Percentiles rank a stretch among this genome's conserved stretches.
Evolutionary conservation across 2,113 vertebrate species (phyloP).

Genomic region (Brachypteracias leptosomus): DNA sequence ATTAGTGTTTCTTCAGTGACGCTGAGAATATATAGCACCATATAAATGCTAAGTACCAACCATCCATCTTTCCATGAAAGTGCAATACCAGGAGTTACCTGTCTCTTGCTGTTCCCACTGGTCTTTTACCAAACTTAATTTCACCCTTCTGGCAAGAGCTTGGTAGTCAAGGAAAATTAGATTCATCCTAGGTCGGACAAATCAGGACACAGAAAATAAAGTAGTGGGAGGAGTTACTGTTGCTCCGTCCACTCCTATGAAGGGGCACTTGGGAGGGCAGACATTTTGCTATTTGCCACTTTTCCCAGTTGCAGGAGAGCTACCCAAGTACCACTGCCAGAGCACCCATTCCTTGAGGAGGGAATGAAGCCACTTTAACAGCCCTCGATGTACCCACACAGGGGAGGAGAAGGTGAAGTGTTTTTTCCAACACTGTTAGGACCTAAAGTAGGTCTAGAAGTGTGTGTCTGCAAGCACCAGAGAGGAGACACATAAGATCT

Average conservation of each 20-base stretch:
- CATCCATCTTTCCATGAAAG: background rate
- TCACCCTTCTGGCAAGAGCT: background rate
- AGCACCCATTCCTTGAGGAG: background rate
- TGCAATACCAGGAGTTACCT: background rate
- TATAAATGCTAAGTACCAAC: background rate
- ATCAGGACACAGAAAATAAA: background rate
- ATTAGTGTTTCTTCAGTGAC: background rate
- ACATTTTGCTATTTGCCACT: background rate
- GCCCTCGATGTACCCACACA: background rate
- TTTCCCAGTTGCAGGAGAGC: background rate
- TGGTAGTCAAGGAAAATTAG: background rate
- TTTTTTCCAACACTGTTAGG: background rate
- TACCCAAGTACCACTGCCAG: background rate
- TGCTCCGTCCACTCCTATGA: accelerated
- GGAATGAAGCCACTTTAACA: background rate
- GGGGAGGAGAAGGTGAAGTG: background rate
- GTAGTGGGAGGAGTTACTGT: background rate
- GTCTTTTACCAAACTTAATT: background rate
- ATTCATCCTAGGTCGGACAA: background rate
- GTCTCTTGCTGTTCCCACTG: background rate
- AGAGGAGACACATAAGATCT: accelerated
- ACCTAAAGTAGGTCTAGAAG: background rate
- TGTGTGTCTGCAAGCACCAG: background rate
- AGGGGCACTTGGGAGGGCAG: background rate
- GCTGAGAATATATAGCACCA: background rate